A percentile compares a stretch with the other conserved stretches of the same genome.
Conservation (phyloP, 2,888 invertebrate species). For the Mythimna pallens region DNA sequence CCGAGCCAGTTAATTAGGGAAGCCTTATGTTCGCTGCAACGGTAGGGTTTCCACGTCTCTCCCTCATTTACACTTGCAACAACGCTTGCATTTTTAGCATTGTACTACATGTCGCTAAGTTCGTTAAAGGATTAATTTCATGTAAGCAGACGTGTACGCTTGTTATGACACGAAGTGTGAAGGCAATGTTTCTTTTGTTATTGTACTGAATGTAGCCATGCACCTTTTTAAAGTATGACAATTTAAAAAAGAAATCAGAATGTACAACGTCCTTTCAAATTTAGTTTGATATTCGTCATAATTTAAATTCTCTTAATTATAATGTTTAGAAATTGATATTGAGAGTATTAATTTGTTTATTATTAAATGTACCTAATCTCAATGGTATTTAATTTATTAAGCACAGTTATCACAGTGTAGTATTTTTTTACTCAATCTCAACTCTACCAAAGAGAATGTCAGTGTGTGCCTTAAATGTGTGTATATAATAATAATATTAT, state of each 20-base stretch:
- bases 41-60: slow-evolving; percentile 85
- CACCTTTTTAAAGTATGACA: background rate
- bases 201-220: background rate
- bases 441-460: too few relatives aligned
- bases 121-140: slow-evolving; percentile 70
- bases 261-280: too few relatives aligned
- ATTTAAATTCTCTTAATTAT: too few relatives aligned
- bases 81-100: slow-evolving; percentile 76
- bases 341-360: too few relatives aligned
- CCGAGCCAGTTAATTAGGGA: slow-evolving; percentile 87
- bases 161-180: slow-evolving; percentile 56
- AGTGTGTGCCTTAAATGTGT: too few relatives aligned
- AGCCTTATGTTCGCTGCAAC: slow-evolving; percentile 80
- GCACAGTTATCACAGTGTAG: too few relatives aligned
- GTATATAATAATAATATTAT: too few relatives aligned
- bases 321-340: too few relatives aligned
- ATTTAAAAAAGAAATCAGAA: background rate
- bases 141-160: slow-evolving; percentile 62
- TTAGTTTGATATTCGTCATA: too few relatives aligned
- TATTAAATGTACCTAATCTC: too few relatives aligned
- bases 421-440: too few relatives aligned
- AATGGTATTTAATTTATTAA: too few relatives aligned
- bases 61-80: slow-evolving; percentile 88
- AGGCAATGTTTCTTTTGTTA: slow-evolving; percentile 18
- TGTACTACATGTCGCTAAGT: slow-evolving; percentile 68